A percentile compares a stretch with the other conserved stretches of the same genome.
These are phyloP conservation scores for Manis pentadactyla DNA, from an alignment of 2,797 vertebrate species.

Conservation along the genomic window DNA sequence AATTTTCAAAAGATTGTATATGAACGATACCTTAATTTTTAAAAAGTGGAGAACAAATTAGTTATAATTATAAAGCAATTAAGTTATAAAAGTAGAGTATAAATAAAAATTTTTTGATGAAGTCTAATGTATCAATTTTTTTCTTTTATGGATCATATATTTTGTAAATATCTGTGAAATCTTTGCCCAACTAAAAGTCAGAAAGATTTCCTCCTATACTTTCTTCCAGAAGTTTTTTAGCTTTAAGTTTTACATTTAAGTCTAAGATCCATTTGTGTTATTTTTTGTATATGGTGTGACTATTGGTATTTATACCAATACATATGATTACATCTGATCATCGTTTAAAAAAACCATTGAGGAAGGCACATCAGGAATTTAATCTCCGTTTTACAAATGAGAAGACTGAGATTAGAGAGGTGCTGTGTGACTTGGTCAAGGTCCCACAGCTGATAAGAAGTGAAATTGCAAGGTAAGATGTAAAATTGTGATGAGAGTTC, in stretches of 20 bases:
- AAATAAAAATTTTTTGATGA: constrained; percentile 19
- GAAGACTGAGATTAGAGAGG: constrained; percentile 57
- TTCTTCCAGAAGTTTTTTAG: constrained; percentile 25
- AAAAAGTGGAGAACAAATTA: no score
- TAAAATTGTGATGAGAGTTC: constrained; percentile 3
- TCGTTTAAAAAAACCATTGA: constrained; percentile 1
- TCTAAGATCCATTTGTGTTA: constrained; percentile 26
- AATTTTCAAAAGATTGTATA: no score
- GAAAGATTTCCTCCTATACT: constrained; percentile 43
- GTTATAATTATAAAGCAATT: no score
- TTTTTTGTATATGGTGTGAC: constrained; percentile 27
- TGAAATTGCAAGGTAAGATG: constrained; percentile 37
- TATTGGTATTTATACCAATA: constrained; percentile 53
- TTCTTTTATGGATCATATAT: constrained; percentile 5
- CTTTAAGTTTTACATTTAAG: constrained; percentile 59
- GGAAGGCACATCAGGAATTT: constrained; percentile 40
- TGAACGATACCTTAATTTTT: no score
- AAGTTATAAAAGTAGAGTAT: no score
- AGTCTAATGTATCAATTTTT: not conserved
- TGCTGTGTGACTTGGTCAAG: constrained; percentile 25
- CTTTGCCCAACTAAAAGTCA: constrained; percentile 49
- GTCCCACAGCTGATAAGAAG: constrained; percentile 15
- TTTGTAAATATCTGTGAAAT: constrained; percentile 53
- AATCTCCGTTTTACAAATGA: constrained; percentile 51
- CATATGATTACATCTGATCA: constrained; percentile 5